Percentiles rank a stretch among this genome's conserved stretches.
These are phyloP conservation scores for Achlya flavicornis DNA, from an alignment of 2,888 invertebrate genomes.

Conservation along the genomic window DNA sequence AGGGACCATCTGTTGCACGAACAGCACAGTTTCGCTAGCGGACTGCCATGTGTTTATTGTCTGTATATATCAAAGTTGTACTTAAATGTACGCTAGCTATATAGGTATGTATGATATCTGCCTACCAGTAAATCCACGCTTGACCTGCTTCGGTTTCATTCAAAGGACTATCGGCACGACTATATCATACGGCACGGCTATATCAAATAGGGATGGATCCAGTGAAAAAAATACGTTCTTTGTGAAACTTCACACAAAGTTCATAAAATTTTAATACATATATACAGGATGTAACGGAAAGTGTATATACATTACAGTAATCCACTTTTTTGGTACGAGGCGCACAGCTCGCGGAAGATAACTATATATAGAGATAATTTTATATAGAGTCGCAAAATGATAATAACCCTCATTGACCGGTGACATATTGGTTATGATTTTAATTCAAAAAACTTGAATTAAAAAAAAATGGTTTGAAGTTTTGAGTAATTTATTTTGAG, in stretches of 20 bases:
- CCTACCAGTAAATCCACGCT: not conserved
- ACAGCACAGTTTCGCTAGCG: not conserved
- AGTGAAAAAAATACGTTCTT: not conserved
- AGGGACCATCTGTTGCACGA: constrained; percentile 2
- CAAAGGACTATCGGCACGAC: not conserved
- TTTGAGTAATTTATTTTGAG: too few relatives aligned
- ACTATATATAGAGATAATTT: too few relatives aligned
- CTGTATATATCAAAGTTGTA: not conserved
- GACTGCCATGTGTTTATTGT: not conserved
- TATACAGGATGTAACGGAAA: too few relatives aligned
- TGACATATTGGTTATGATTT: too few relatives aligned
- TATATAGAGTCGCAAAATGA: too few relatives aligned
- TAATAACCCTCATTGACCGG: too few relatives aligned
- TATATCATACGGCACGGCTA: not conserved
- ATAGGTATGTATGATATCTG: not conserved
- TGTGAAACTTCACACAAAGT: not conserved
- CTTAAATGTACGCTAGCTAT: not conserved
- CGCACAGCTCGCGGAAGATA: too few relatives aligned
- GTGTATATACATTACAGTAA: too few relatives aligned
- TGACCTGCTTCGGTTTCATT: not conserved
- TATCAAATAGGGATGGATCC: not conserved
- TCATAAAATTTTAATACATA: not conserved
- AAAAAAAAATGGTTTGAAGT: too few relatives aligned
- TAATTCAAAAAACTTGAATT: too few relatives aligned
- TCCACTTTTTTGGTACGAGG: too few relatives aligned